Percentiles rank a stretch among this genome's conserved stretches.
Conservation (phyloP, 1,140 invertebrate genomes). For the Cherax quadricarinatus region DNA sequence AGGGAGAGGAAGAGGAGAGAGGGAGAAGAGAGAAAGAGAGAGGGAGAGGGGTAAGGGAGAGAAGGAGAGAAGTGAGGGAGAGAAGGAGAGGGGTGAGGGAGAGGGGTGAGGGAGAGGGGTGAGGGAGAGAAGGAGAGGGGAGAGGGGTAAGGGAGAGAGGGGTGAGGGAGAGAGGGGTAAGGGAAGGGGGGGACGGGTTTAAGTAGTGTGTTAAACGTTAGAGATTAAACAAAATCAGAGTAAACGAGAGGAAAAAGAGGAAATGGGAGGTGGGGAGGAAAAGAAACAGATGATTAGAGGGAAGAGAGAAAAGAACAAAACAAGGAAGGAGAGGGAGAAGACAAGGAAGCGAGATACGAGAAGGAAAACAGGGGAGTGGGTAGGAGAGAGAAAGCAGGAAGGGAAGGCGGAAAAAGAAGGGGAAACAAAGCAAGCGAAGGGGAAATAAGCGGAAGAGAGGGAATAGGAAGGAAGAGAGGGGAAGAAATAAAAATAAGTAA, state of each 20-base stretch:
- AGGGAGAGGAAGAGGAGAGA: not conserved
- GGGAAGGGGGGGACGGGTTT: no score
- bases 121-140: not conserved
- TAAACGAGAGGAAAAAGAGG: slow-evolving; percentile 8
- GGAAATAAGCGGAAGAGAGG: not conserved
- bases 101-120: not conserved
- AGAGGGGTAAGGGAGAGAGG: not conserved
- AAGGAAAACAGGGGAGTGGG: no score
- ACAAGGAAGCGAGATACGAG: no score
- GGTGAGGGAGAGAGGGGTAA: not conserved
- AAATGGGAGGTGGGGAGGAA: not conserved
- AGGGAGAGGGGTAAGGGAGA: slow-evolving; percentile 11
- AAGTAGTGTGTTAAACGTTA: no score
- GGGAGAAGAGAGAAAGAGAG: not conserved
- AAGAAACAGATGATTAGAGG: no score
- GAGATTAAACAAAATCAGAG: not conserved
- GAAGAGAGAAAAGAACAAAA: not conserved
- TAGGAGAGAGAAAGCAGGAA: no score
- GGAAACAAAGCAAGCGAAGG: no score
- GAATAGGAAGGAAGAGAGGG: no score
- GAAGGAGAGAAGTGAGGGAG: not conserved
- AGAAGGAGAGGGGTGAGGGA: not conserved
- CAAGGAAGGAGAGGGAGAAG: not conserved
- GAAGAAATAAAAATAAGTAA: no score
- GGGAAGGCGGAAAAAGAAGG: no score